Base-by-base conservation (phyloP, 2,113 vertebrate species). In the Sprattus sprattus region DNA sequence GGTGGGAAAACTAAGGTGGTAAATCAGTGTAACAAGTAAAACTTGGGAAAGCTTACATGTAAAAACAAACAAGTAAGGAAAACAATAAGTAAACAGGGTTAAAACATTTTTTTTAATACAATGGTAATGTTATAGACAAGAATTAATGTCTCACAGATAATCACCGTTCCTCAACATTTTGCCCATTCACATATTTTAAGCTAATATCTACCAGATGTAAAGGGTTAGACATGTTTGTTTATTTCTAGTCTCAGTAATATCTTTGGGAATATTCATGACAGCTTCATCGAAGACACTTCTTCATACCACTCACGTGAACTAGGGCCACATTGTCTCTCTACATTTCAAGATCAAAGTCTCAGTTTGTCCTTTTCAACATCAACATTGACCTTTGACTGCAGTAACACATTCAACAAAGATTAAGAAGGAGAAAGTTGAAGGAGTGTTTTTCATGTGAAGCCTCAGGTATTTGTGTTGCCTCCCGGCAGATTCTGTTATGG, bases 401-500 rank as follows among this genome's bases (percentile, higher is more conserved):
- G 67, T 78, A 28, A 78, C 32, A 39, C 71, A 78, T 78, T 78
- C 28, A 78, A 78, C 71, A 78, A 39, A 78, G 71, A 78, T 16
- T 16, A 78, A 78, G 71, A 78, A 39, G 71, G 71, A 78, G 25
- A 78, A 39, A 78, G 71, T 15, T 39, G 2, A 71, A 71, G 28
- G 71, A 32, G 4, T 78, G 71, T 32, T 39, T 78, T 39, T 78
- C 71, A 78, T 75, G 25, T 32, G 8, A 75, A 75, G 28, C 4
- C 71, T 78, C 15, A 28, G 71, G 15, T 78, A 32, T 78, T 78
- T 78, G 71, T 78, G 71, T 78, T 78, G 71, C 71, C 71, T 78
- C 28, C 64, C 64, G 44, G 32, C 71, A 78, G 71, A 39, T 28
- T 16, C 9, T 75, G 71, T 78, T 78, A 78, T 78, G 28, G 15